A percentile compares a stretch with the other conserved stretches of the same genome.
These are phyloP conservation scores for Tachystola acroxantha DNA, from an alignment of 2,888 invertebrate species.

Conservation along the genomic window DNA sequence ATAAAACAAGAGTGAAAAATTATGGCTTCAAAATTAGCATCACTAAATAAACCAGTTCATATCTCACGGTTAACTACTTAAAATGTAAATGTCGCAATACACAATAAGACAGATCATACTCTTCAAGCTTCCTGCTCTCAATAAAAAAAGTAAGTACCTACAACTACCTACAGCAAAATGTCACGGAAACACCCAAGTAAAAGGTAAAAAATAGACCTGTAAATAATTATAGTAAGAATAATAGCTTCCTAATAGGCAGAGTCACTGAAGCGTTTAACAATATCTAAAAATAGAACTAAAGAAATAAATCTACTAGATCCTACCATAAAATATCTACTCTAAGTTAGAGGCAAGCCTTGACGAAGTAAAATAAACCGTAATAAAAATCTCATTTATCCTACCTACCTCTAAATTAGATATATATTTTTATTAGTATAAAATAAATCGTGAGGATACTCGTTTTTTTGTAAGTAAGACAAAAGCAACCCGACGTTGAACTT, in stretches of 20 bases:
- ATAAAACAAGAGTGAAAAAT: slow-evolving; percentile 7
- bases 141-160: not conserved
- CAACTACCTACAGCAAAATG: slow-evolving; percentile 17
- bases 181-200: slow-evolving; percentile 10
- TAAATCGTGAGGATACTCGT: too few species aligned
- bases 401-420: too few species aligned
- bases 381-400: too few species aligned
- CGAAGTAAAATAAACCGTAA: too few species aligned
- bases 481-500: too few species aligned
- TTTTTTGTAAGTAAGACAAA: too few species aligned
- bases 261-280: not conserved
- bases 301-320: too few species aligned
- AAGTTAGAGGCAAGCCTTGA: too few species aligned
- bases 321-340: too few species aligned
- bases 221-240: not conserved
- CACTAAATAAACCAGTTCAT: slow-evolving; percentile 41
- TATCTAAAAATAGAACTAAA: too few species aligned
- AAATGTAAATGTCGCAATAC: slow-evolving; percentile 49
- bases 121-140: slow-evolving; percentile 23
- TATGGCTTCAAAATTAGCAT: slow-evolving; percentile 30
- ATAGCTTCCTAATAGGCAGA: not conserved
- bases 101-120: slow-evolving; percentile 27
- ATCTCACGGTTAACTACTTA: slow-evolving; percentile 52
- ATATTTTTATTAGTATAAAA: too few species aligned
- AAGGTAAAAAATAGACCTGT: not conserved